Base-by-base conservation (phyloP, 2,113 vertebrate species). In the Bos javanicus region DNA sequence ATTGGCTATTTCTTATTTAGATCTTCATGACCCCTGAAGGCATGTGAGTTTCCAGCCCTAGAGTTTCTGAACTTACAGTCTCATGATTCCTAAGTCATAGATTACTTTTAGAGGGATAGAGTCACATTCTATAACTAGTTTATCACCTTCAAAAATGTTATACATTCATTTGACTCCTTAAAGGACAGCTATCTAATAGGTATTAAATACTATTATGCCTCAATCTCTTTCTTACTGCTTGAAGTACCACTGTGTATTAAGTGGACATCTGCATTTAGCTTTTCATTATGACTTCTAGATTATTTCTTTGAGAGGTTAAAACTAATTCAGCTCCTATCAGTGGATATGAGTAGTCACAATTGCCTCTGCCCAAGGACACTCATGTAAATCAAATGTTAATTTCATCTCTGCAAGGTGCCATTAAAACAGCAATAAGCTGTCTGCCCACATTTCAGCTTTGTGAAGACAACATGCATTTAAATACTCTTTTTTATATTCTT, bases 321-420 rank as follows among this genome's bases (percentile, higher is more conserved):
- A 95, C 91, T 82, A 97, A 98, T 98, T 98, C 95, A 95, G n/a
- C 10, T 93, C 52, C 95, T 97, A 95, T 93, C 98, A 96, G 80
- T 96, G 87, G 87, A 97, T 94, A 95, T 84, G 89, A 97, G 93
- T 95, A 95, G 95, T 87, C 87, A 97, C 97, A 97, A 92, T 97
- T 97, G 97, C 83, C 80, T 97, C 83, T 97, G 94, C 50, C 97
- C 97, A 97, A 98, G 98, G 98, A 97, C 97, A 98, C 91, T 97
- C 91, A 74, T 98, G 95, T 98, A 98, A 98, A 98, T 98, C 97
- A 98, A 98, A 98, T 98, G 97, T 95, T 98, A 98, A 98, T 98
- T 97, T 98, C 96, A 97, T 97, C 95, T 98, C 97, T 97, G 80
- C 92, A 95, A 98, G 97, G 95, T 98, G 95, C 93, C 97, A 98